Evolutionary conservation across 1,140 invertebrate genomes (phyloP), one percentile per base, ranked within the genome.

Genomic region (Caenorhabditis remanei): DNA sequence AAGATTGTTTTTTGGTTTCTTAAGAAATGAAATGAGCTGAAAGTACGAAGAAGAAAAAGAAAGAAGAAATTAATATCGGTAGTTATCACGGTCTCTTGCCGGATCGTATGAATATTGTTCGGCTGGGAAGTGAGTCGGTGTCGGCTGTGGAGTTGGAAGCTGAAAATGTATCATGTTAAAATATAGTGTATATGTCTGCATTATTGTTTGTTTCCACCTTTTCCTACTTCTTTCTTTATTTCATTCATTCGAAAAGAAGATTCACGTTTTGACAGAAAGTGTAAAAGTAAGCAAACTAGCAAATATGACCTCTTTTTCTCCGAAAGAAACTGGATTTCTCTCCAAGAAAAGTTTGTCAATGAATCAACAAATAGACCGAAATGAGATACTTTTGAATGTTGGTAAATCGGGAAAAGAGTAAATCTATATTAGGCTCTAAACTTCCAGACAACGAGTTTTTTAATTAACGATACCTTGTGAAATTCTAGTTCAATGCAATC

Each of bases 51-150:
- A 11, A 16, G 9, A 41, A 9, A 85, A 48, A 58, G 16, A 50
- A 43, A 43, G 83, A 61, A 11, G 21, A 58, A 50, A 24, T 53
- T 79, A 79, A 46, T 79, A 79, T 79, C 71, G 71, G 46, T 79
- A 79, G 46, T 79, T 79, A 41, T 79, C 71, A 79, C 71, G 71
- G 71, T 79, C 71, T 79, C 71, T 48, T 4, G 71, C 71, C n/a
- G 71, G 71, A 50, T 79, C 71, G 71, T 79, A 79, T 32, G 71
- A 79, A 50, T 79, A 79, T 79, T 79, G 71, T 50, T 79, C 71
- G 71, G 71, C 46, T 50, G 71, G 71, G 71, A 50, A 79, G 46
- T 79, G 71, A 79, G 71, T 79, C 71, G 71, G 71, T 0, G 71
- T 79, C 46, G 71, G 71, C 53, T 79, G 71, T 50, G 71, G 71